Conservation (phyloP, 2,888 invertebrate species). For the Trichacis sp. region DNA sequence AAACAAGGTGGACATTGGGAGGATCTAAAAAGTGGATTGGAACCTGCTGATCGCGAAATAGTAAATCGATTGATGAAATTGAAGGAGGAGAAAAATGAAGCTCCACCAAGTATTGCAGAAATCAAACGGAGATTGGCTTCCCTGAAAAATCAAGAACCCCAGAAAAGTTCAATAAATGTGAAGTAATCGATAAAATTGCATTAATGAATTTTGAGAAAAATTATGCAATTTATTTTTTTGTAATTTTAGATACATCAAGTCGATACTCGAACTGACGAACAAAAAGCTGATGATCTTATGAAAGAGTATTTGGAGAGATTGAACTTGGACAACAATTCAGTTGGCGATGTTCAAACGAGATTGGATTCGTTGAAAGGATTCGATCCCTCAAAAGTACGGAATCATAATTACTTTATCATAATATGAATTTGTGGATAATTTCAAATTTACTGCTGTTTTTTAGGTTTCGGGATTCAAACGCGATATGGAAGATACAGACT, state of each 20-base stretch:
- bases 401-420: too few species aligned
- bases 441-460: too few species aligned
- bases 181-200: too few species aligned
- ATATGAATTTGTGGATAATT: too few species aligned
- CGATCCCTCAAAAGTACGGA: conserved; percentile 50
- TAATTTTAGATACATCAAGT: conserved; percentile 57
- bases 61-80: conserved; percentile 77
- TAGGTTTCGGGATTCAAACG: too few species aligned
- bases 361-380: conserved; percentile 70
- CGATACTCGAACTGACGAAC: conserved; percentile 76
- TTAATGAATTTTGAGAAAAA: too few species aligned
- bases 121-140: conserved; percentile 76
- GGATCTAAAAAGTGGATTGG: conserved; percentile 67
- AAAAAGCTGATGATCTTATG: conserved; percentile 80
- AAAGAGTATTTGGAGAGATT: conserved; percentile 70
- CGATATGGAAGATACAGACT: conserved; percentile 67
- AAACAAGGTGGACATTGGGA: conserved; percentile 66
- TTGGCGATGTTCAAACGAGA: conserved; percentile 66
- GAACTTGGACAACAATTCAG: conserved; percentile 60
- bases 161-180: conserved; percentile 51
- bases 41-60: conserved; percentile 74
- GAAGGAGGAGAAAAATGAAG: conserved; percentile 71
- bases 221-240: too few species aligned
- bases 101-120: conserved; percentile 75
- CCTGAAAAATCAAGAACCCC: conserved; percentile 74